Base-by-base conservation (phyloP, 2,113 vertebrate species). In the Sceloporus undulatus region DNA sequence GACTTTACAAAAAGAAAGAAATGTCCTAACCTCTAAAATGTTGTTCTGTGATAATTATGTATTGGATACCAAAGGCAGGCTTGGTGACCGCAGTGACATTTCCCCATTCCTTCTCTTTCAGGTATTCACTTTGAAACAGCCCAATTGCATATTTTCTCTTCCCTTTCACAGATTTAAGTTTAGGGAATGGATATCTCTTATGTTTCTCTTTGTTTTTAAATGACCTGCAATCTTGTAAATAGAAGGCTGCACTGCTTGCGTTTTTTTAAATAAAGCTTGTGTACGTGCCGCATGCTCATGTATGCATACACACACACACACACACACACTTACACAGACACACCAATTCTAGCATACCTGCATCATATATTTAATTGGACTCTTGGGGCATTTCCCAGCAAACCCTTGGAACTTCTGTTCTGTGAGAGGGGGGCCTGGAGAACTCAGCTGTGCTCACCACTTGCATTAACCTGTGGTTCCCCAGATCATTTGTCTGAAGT, bases 91-190 rank as follows among this genome's bases (percentile, higher is more conserved):
- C 91, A 52, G 42, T 14, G 90, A 92, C 91, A 93, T 89, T 97
- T 97, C 97, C 96, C 97, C 97, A 97, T 97, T 97, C 97, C 91
- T 96, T 89, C 92, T 74, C 90, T 93, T 92, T 88, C 93, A 95
- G 94, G 95, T 88, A 95, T 95, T 95, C 92, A 91, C 90, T 93
- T 76, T 62, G 93, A 88, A 71, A 92, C 91, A 91, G 88, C 94
- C 94, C 89, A 90, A 66, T 25, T 38, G 59, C 5, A 0, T 78
- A 90, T 91, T 94, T 94, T 86, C 91, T 95, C 90, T 91, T 90
- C 1, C 0, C 79, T 93, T 88, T 73, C 87, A 93, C 71, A 86
- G 90, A 90, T 76, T 87, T 74, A 79, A 65, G 52, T 88, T 89
- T 19, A 8, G 21, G 25, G 56, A 38, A 83, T 74, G 23, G 73